A percentile compares a stretch with the other conserved stretches of the same genome.
phyloP scores from a whole-genome alignment of 2,797 vertebrate genomes.

The Leucoraja ocellata region DNA sequence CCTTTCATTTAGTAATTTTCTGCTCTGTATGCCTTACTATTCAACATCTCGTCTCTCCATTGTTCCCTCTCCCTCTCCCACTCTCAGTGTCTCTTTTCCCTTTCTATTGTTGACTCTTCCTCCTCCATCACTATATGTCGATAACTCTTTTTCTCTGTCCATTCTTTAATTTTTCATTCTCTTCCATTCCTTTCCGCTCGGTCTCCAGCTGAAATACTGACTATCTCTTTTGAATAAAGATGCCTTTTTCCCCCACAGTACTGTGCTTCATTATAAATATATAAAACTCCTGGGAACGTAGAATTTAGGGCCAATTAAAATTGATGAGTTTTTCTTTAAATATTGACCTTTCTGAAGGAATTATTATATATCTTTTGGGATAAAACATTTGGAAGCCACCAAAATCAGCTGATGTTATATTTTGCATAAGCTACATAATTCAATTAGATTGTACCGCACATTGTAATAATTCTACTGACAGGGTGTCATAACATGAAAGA shows the following conservation, averaged over 20 bases:
- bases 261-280: background rate
- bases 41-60: background rate
- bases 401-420: slow-evolving; percentile 47
- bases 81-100: too few relatives aligned
- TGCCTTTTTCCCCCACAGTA: background rate
- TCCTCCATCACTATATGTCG: background rate
- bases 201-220: too few relatives aligned
- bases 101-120: background rate
- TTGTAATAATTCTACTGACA: slow-evolving; percentile 54
- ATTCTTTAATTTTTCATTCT: background rate
- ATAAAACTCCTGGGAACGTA: background rate
- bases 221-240: background rate
- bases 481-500: slow-evolving; percentile 19
- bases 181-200: too few relatives aligned
- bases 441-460: slow-evolving; percentile 56
- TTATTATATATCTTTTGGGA: slow-evolving; percentile 53
- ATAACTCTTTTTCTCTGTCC: background rate
- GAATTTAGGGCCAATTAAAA: slow-evolving; percentile 10
- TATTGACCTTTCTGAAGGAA: slow-evolving; percentile 49
- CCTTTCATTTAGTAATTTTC: background rate
- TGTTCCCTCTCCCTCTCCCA: background rate
- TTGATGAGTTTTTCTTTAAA: slow-evolving; percentile 25
- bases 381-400: slow-evolving; percentile 52
- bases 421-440: slow-evolving; percentile 55
- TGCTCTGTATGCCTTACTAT: too few relatives aligned